Conservation (phyloP, 2,113 vertebrate genomes). For the Protobothrops flavoviridis region DNA sequence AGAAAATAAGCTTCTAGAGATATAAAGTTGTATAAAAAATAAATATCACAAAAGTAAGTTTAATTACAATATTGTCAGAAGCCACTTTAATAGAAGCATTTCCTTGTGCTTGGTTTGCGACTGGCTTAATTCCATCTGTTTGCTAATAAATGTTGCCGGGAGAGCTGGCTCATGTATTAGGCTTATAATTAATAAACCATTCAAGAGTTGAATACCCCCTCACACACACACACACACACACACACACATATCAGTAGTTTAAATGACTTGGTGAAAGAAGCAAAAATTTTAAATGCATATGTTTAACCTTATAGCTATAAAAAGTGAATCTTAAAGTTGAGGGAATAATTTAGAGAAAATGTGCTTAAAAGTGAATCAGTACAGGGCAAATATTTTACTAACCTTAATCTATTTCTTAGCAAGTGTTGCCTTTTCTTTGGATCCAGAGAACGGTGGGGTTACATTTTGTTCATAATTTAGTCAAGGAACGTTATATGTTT, state of each 20-base stretch:
- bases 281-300: conserved; percentile 8
- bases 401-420: background rate
- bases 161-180: conserved; percentile 43
- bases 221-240: too few species aligned
- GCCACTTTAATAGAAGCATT: conserved; percentile 42
- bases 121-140: conserved; percentile 52
- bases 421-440: background rate
- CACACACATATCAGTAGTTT: conserved; percentile 15
- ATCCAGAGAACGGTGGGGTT: background rate
- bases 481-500: background rate
- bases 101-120: conserved; percentile 55
- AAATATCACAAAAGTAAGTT: conserved; percentile 62
- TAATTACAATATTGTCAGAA: conserved; percentile 54
- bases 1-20: conserved; percentile 68
- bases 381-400: background rate
- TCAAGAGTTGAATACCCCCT: background rate
- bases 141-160: conserved; percentile 43
- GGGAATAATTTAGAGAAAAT: background rate
- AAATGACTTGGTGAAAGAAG: conserved; percentile 12
- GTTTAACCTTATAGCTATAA: background rate
- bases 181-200: conserved; percentile 29
- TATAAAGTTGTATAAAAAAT: conserved; percentile 60
- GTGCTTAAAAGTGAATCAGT: background rate
- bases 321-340: background rate
- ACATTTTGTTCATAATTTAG: background rate